A percentile compares a stretch with the other conserved stretches of the same genome.
phyloP scores from a whole-genome alignment of 2,113 vertebrate species.

The Daphoenositta chrysoptera region DNA sequence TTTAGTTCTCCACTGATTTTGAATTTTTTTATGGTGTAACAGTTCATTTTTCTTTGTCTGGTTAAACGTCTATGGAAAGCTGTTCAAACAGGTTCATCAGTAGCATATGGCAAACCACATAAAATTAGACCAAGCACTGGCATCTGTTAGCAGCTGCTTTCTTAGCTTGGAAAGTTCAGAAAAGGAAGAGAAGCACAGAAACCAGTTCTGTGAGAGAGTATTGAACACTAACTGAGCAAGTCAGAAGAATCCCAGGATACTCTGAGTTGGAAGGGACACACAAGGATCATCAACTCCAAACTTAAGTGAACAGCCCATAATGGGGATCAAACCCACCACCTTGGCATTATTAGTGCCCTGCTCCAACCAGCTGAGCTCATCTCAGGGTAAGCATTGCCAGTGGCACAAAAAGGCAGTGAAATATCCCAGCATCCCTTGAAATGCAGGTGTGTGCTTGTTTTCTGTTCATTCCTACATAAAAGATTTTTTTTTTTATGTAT shows the following conservation, averaged over 20 bases:
- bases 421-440: background rate
- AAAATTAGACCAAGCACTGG: background rate
- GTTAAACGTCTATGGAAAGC: background rate
- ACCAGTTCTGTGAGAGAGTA: background rate
- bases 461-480: background rate
- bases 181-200: background rate
- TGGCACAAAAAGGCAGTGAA: background rate
- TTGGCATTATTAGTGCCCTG: fast-evolving
- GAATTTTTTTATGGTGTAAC: background rate
- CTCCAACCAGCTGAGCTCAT: background rate
- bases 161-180: background rate
- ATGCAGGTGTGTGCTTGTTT: background rate
- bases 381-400: background rate
- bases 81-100: background rate
- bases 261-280: background rate
- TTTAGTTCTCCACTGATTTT: background rate
- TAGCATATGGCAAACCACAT: background rate
- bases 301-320: background rate
- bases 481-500: background rate
- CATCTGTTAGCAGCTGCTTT: background rate
- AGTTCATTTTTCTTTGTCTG: background rate
- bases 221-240: background rate
- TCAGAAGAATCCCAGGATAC: background rate
- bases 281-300: background rate
- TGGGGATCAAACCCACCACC: background rate